Percentiles rank a stretch among this genome's conserved stretches.
These are phyloP conservation scores for Cricetomys ansorgei DNA, from an alignment of 2,113 vertebrate species.

Conservation along the genomic window DNA sequence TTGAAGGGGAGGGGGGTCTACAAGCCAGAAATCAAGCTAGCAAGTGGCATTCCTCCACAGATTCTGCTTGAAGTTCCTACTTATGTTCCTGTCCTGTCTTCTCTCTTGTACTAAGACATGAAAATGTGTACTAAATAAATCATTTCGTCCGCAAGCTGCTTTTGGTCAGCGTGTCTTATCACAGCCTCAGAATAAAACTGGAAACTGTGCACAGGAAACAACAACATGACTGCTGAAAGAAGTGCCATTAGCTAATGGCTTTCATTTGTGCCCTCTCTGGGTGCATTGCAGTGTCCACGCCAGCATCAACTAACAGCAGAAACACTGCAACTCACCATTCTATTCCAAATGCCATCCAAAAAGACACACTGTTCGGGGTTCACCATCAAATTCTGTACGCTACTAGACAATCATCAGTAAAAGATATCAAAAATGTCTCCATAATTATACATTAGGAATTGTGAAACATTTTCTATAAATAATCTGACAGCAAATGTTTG, in stretches of 20 bases:
- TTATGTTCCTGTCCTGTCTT: neutral
- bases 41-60: neutral
- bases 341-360: neutral
- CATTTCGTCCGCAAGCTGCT: neutral
- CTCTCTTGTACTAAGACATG: neutral
- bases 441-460: neutral
- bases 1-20: too few relatives aligned
- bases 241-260: neutral
- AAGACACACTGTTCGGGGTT: neutral
- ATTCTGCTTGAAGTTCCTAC: neutral
- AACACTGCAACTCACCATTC: neutral
- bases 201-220: neutral
- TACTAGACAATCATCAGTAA: neutral
- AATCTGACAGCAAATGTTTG: neutral
- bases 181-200: neutral
- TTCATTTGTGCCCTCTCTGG: neutral
- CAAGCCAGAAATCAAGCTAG: neutral
- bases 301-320: neutral
- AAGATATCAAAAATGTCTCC: slow-evolving; percentile 3
- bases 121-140: neutral
- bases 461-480: slow-evolving; percentile 7
- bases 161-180: neutral
- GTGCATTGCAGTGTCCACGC: neutral
- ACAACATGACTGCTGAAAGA: neutral
- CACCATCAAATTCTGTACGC: neutral